phyloP scores from a whole-genome alignment of 2,113 vertebrate species.

The Platycercus adscitus region DNA sequence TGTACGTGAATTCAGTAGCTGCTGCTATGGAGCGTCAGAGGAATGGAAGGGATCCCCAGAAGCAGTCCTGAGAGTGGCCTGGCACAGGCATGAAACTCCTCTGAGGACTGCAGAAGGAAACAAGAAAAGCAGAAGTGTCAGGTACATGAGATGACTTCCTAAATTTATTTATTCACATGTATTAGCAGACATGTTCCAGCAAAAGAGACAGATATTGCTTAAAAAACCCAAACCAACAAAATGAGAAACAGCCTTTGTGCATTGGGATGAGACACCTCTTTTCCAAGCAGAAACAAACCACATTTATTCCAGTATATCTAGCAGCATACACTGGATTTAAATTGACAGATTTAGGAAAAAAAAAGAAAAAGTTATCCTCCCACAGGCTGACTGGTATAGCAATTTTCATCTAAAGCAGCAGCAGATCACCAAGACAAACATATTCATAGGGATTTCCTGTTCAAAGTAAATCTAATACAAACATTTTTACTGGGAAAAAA shows the following conservation, averaged over 20 bases:
- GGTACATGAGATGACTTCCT: background rate
- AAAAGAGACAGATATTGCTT: background rate
- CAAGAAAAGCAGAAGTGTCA: background rate
- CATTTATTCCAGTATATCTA: background rate
- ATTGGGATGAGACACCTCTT: background rate
- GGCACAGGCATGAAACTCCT: accelerated
- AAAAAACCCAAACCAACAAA: background rate
- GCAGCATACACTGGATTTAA: background rate
- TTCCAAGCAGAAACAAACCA: background rate
- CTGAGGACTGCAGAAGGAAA: background rate
- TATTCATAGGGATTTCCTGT: slow-evolving; percentile 58
- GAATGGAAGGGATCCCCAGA: background rate
- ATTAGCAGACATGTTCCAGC: background rate
- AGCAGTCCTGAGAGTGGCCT: background rate
- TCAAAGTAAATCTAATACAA: slow-evolving; percentile 38
- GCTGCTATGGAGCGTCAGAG: background rate
- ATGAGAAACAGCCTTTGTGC: background rate
- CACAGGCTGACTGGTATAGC: background rate
- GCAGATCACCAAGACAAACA: slow-evolving; percentile 42
- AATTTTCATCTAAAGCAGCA: slow-evolving; percentile 36
- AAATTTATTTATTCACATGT: background rate
- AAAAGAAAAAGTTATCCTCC: background rate
- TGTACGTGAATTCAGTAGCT: background rate
- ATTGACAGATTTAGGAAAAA: background rate
- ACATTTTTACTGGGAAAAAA: slow-evolving; percentile 66